phyloP scores from a whole-genome alignment of 2,113 vertebrate genomes.

The Pollachius pollachius region DNA sequence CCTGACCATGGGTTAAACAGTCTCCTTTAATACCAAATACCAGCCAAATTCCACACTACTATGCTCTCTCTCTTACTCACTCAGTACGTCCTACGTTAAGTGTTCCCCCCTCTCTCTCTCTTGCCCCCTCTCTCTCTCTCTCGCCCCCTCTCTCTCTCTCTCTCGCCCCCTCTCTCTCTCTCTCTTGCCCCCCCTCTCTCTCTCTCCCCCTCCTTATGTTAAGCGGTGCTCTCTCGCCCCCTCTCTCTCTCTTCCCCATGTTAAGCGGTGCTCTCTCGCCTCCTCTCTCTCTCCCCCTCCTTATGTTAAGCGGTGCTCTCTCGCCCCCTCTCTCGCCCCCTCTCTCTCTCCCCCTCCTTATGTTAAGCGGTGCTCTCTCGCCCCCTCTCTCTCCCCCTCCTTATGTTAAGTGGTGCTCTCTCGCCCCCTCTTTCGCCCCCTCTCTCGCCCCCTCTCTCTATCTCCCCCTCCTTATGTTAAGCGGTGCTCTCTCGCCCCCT shows the following conservation, averaged over 20 bases:
- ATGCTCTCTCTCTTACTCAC: neutral
- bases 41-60: no score
- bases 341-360: neutral
- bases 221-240: no score
- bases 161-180: no score
- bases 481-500: neutral
- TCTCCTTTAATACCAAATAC: no score
- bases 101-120: no score
- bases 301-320: neutral
- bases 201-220: neutral
- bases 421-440: no score
- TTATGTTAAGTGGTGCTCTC: neutral
- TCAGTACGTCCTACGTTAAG: neutral
- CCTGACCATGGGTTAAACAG: no score
- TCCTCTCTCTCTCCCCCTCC: neutral
- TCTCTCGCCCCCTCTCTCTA: neutral
- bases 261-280: neutral
- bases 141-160: neutral
- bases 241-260: neutral
- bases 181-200: neutral
- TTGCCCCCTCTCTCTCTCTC: neutral
- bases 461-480: neutral
- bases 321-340: accelerated
- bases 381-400: neutral
- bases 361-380: neutral